phyloP scores from a whole-genome alignment of 2,888 invertebrate genomes.

The Acholoe squamosa region DNA sequence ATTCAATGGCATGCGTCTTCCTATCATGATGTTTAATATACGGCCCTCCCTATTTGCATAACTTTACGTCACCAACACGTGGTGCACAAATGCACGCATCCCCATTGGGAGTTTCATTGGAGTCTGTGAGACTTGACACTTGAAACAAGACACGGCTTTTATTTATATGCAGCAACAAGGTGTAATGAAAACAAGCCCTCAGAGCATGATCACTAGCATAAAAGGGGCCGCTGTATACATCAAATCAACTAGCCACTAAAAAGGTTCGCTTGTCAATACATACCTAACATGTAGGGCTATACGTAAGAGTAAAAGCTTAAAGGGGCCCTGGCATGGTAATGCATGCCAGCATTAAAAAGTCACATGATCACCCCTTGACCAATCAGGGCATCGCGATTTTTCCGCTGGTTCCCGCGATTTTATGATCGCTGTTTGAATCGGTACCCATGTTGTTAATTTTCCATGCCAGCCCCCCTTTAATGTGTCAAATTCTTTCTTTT shows the following conservation, averaged over 20 bases:
- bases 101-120: neutral
- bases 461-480: no score
- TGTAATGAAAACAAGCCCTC: neutral
- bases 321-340: neutral
- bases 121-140: neutral
- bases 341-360: no score
- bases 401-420: no score
- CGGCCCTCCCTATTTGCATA: no score
- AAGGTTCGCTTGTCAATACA: neutral
- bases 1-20: no score
- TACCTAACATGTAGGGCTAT: neutral
- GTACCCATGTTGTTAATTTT: no score
- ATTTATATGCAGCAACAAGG: no score
- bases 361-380: no score
- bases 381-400: no score
- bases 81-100: neutral
- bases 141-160: neutral
- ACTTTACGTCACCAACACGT: neutral
- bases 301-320: neutral
- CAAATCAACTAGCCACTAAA: neutral
- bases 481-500: neutral
- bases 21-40: no score
- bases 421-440: no score
- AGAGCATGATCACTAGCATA: neutral
- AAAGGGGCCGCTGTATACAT: neutral